A percentile compares a stretch with the other conserved stretches of the same genome.
Evolutionary conservation across 2,113 vertebrate species (phyloP).

Genomic region (Apeltes quadracus): DNA sequence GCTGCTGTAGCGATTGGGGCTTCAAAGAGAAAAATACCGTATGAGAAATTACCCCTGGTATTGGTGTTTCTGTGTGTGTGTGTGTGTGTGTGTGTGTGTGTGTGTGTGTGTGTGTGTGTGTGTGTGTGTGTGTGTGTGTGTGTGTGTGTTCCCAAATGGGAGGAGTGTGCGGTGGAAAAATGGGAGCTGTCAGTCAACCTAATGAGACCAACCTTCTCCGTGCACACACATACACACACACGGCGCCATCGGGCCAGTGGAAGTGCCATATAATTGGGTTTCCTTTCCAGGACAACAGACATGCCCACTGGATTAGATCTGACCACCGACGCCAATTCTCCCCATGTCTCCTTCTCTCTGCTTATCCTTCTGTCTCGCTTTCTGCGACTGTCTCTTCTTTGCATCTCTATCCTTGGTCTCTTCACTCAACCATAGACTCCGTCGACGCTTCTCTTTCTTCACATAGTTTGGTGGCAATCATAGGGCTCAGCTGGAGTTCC

Average conservation of each 20-base stretch:
- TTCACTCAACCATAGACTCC: conserved; percentile 6
- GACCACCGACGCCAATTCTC: conserved; percentile 71
- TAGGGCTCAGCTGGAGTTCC: not conserved
- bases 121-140: conserved; percentile 25
- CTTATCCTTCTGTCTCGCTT: conserved; percentile 43
- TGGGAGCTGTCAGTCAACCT: conserved; percentile 77
- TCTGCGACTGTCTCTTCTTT: conserved; percentile 31
- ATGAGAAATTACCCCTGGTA: conserved; percentile 66
- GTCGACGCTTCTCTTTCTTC: conserved; percentile 1
- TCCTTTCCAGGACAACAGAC: conserved; percentile 83
- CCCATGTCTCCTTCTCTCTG: conserved; percentile 59
- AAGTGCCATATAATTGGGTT: conserved; percentile 84
- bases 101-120: conserved; percentile 31
- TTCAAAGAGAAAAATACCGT: conserved; percentile 71
- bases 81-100: conserved; percentile 24
- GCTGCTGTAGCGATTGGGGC: conserved; percentile 58
- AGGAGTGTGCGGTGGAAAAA: conserved; percentile 67
- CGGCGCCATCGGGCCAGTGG: conserved; percentile 70
- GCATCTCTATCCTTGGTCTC: conserved; percentile 28
- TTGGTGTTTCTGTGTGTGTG: conserved; percentile 19
- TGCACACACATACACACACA: conserved; percentile 52
- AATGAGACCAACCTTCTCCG: conserved; percentile 76
- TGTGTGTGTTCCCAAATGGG: conserved; percentile 52
- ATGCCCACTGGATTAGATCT: conserved; percentile 77
- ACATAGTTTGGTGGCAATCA: not conserved